Percentiles rank a stretch among this genome's conserved stretches.
Conservation (phyloP, 2,888 invertebrate genomes). For the Azorinus chamasolen region DNA sequence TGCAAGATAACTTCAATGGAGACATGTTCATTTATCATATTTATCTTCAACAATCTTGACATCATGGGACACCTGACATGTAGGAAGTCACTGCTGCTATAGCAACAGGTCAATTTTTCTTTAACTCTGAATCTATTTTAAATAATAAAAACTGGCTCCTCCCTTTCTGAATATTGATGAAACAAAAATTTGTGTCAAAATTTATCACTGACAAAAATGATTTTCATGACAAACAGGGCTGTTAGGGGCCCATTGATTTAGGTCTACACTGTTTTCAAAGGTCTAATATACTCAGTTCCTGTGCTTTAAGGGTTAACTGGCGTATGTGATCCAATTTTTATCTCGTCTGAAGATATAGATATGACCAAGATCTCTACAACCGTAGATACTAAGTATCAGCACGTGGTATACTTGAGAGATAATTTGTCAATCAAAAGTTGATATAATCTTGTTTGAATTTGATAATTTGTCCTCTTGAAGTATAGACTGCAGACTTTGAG, state of each 20-base stretch:
- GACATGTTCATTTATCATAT: slow-evolving; percentile 38
- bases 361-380: slow-evolving; percentile 18
- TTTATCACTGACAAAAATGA: too few relatives aligned
- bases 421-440: slow-evolving; percentile 42
- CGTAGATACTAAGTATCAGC: slow-evolving; percentile 35
- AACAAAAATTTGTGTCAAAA: too few relatives aligned
- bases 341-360: slow-evolving; percentile 38
- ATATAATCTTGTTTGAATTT: slow-evolving; percentile 24
- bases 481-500: too few relatives aligned
- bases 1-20: too few relatives aligned
- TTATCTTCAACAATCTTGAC: slow-evolving; percentile 40
- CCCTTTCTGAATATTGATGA: too few relatives aligned
- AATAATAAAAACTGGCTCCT: too few relatives aligned
- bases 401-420: slow-evolving; percentile 37
- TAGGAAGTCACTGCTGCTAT: slow-evolving; percentile 37
- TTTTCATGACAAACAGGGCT: too few relatives aligned
- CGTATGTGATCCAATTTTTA: slow-evolving; percentile 32
- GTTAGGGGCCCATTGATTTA: too few relatives aligned
- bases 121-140: too few relatives aligned
- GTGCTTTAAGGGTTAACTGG: too few relatives aligned
- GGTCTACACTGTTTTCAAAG: too few relatives aligned
- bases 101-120: slow-evolving; percentile 48
- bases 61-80: slow-evolving; percentile 49
- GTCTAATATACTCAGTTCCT: too few relatives aligned
- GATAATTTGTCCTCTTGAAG: slow-evolving; percentile 2